Evolutionary conservation across 2,888 invertebrate species (phyloP), one percentile per base, ranked within the genome.

Genomic region (Pheosia gnoma): DNA sequence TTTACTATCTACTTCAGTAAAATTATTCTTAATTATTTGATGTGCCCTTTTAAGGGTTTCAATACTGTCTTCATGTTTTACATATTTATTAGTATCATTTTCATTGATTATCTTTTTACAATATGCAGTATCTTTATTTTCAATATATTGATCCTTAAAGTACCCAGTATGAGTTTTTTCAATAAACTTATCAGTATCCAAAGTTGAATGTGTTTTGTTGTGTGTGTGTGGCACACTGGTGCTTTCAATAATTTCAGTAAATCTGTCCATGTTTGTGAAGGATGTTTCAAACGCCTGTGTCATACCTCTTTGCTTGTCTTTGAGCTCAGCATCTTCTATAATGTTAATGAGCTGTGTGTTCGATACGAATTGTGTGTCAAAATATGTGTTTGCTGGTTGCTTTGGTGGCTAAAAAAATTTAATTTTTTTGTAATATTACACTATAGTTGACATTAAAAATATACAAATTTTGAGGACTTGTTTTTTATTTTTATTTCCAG

Each of bases 291-390:
- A 89, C 67, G 90, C 90, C 65, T 89, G 83, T 6, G 85, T 85
- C 9, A 87, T 81, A 10, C 84, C 87, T 63, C 67, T 73, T 39
- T 84, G 69, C 4, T 59, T 62, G 43, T 82, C 70, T 51, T 80
- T 63, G 2, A 85, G 82, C 74, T 91, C 93, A 3, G 83, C 88
- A 68, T 86, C 79, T 65, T 90, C 85, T 41, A 89, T 84, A 4
- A 92, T 65, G 59, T 86, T 71, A 36, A 92, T 82, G 0, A 93
- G 72, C 71, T 94, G 89, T 3, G 91, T 92, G 54, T 93, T 87
- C 0, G 87, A 80, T 0, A 86, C 81, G 68, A 83, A 89, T 63
- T 91, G 91, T 1, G 91, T 89, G 61, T 93, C 92, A 70, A 89
- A 90, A 25, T 25, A 25, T 60, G 84, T 87, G 10, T 72, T 69